Conservation (phyloP, 1,140 invertebrate species). For the Heterodera carotae region DNA sequence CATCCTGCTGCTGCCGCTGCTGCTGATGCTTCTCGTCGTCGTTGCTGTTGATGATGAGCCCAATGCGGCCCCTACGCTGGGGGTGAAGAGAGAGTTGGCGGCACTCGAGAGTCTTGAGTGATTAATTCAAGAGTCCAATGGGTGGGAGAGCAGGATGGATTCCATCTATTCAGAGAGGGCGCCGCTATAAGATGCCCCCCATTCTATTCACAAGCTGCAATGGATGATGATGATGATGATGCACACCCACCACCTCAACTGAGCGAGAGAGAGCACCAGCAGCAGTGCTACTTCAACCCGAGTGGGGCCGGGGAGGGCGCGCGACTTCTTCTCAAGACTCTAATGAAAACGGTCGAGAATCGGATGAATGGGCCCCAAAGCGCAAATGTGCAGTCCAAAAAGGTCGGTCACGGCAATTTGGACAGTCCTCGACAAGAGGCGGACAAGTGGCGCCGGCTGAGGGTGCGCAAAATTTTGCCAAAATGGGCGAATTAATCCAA, state of each 20-base stretch:
- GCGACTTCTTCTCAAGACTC: neutral
- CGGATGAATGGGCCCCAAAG: neutral
- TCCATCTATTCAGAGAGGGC: constrained; percentile 1
- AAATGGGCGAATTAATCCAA: too few species aligned
- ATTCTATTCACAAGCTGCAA: neutral
- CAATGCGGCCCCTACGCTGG: too few species aligned
- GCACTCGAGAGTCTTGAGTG: constrained; percentile 18
- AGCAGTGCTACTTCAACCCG: neutral
- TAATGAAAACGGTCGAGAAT: neutral
- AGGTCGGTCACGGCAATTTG: too few species aligned
- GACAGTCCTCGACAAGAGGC: neutral
- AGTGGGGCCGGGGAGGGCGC: too few species aligned
- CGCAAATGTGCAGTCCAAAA: neutral
- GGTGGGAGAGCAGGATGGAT: neutral
- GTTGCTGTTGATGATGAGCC: neutral
- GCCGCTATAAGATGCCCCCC: neutral
- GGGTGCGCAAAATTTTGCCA: too few species aligned
- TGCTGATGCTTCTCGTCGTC: neutral
- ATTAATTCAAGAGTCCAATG: constrained; percentile 14
- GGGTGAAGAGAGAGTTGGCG: constrained; percentile 7
- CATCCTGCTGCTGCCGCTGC: too few species aligned
- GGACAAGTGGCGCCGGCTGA: too few species aligned
- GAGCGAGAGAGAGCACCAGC: neutral
- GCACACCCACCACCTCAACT: neutral
- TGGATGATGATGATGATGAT: too few species aligned